Conservation (phyloP, 2,888 invertebrate species). For the Sphecodes monilicornis region DNA sequence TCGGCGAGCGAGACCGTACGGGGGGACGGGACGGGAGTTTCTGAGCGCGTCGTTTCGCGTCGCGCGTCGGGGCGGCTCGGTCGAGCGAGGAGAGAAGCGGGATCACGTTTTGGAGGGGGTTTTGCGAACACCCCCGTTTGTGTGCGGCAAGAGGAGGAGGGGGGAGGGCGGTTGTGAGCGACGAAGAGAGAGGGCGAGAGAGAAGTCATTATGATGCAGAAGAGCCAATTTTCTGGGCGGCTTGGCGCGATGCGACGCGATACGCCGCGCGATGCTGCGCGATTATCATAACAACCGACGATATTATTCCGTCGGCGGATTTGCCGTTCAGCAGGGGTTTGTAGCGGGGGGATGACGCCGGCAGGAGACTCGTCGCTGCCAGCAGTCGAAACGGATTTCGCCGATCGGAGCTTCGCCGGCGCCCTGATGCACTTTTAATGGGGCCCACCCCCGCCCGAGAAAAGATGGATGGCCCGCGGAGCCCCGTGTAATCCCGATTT, state of each 20-base stretch:
- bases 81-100: conserved; percentile 4
- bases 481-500: conserved; percentile 71
- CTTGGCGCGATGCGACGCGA: conserved; percentile 83
- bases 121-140: conserved; percentile 2
- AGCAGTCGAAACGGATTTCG: conserved; percentile 75
- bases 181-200: conserved; percentile 54
- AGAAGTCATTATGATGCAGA: conserved; percentile 84
- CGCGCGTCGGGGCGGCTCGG: conserved; percentile 5
- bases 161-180: neutral
- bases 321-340: conserved; percentile 36
- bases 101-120: neutral
- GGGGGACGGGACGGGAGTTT: conserved; percentile 31
- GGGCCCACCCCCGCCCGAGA: conserved; percentile 45
- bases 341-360: conserved; percentile 39
- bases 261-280: conserved; percentile 80
- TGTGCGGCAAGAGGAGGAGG: conserved; percentile 1
- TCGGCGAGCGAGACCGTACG: conserved; percentile 14
- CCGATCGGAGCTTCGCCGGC: conserved; percentile 63
- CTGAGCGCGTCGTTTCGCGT: conserved; percentile 35
- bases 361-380: conserved; percentile 55
- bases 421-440: conserved; percentile 83
- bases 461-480: conserved; percentile 81
- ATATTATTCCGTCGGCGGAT: conserved; percentile 82
- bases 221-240: conserved; percentile 85
- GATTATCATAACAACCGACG: conserved; percentile 84